These are phyloP conservation scores for Pedionomus torquatus DNA, from an alignment of 2,113 vertebrate genomes.

Conservation along the genomic window DNA sequence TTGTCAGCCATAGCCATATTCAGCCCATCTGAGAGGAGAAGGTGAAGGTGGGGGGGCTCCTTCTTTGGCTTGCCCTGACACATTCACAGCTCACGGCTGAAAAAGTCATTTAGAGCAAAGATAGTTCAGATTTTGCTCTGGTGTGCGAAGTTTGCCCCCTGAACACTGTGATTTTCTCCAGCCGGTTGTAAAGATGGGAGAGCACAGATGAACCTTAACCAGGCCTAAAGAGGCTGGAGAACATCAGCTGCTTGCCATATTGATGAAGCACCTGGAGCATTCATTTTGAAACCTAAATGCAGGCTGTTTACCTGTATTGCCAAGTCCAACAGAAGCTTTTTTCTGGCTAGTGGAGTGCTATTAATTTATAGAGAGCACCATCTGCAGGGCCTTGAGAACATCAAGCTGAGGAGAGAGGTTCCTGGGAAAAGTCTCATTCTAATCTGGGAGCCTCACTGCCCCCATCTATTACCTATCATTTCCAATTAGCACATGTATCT, in stretches of 20 bases:
- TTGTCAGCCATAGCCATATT: background rate
- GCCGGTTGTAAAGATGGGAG: conserved; percentile 34
- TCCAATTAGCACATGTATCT: conserved; percentile 34
- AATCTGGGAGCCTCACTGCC: background rate
- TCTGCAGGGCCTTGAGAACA: conserved; percentile 50
- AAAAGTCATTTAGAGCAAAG: background rate
- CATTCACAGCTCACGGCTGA: background rate
- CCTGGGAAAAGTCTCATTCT: background rate
- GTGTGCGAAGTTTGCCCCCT: background rate
- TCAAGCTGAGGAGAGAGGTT: background rate
- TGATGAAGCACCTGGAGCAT: conserved; percentile 73
- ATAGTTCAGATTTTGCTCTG: conserved; percentile 18
- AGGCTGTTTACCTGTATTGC: conserved; percentile 77
- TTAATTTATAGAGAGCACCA: conserved; percentile 31
- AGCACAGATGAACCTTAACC: conserved; percentile 32
- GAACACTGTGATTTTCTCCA: conserved; percentile 53
- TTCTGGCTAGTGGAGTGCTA: conserved; percentile 12
- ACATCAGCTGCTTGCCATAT: conserved; percentile 69
- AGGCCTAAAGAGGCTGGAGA: conserved; percentile 38
- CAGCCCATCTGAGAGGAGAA: background rate
- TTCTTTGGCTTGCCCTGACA: background rate
- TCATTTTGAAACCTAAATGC: conserved; percentile 65
- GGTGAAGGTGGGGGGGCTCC: background rate
- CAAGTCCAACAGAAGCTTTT: conserved; percentile 73
- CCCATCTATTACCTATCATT: background rate